Conservation (phyloP, 2,797 vertebrate genomes). For the Limnodromus scolopaceus region DNA sequence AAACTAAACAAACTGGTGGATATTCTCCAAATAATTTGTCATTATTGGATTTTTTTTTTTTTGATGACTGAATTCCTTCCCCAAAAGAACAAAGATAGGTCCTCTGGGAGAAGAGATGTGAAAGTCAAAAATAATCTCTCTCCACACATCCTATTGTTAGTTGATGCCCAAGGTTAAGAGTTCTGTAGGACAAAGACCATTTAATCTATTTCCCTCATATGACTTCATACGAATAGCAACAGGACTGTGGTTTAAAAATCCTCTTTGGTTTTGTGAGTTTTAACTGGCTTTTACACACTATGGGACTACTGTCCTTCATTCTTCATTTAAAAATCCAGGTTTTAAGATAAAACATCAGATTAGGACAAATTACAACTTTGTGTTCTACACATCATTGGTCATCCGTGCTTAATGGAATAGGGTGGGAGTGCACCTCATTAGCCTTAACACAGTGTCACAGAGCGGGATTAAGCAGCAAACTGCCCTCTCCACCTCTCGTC, state of each 20-base stretch:
- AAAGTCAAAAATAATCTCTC: conserved; percentile 31
- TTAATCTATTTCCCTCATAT: neutral
- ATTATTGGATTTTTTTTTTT: neutral
- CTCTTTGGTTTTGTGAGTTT: neutral
- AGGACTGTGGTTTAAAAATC: neutral
- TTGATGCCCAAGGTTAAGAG: neutral
- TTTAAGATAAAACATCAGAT: neutral
- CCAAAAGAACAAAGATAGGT: conserved; percentile 4
- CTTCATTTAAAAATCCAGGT: neutral
- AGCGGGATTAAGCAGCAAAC: fast-evolving
- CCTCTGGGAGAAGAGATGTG: conserved; percentile 18
- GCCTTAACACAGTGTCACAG: neutral
- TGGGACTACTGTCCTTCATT: neutral
- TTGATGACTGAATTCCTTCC: conserved; percentile 19
- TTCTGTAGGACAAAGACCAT: neutral
- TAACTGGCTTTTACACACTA: neutral
- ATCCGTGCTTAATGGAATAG: neutral
- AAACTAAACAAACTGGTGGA: conserved; percentile 26
- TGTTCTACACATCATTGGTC: neutral
- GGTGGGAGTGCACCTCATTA: neutral
- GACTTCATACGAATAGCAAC: neutral
- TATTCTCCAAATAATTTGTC: conserved; percentile 32
- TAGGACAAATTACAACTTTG: neutral
- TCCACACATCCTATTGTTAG: neutral
- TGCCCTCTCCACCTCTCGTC: neutral